Evolutionary conservation across 2,113 vertebrate species (phyloP).

Genomic region (Mus pahari): DNA sequence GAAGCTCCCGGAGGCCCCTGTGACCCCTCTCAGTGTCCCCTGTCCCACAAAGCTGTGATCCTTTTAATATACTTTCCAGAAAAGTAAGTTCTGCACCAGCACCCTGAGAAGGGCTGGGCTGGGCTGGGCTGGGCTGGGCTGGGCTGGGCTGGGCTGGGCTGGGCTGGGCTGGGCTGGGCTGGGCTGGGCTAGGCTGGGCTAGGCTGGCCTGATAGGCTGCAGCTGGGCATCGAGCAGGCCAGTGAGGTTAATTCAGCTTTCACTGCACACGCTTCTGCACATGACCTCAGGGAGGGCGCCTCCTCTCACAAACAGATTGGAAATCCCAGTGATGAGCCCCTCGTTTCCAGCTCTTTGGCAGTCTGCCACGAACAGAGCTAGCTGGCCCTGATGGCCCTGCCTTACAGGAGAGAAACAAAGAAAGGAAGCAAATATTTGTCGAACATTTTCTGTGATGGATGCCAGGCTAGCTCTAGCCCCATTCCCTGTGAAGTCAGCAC

Average conservation of each 20-base stretch:
- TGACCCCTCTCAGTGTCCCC: not conserved
- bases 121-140: not conserved
- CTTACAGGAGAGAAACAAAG: conserved; percentile 30
- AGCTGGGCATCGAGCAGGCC: not conserved
- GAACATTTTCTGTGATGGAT: not conserved
- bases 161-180: not conserved
- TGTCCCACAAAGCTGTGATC: not conserved
- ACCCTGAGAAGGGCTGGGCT: not conserved
- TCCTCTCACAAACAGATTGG: conserved; percentile 38
- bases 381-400: conserved; percentile 34
- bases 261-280: not conserved
- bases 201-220: not conserved
- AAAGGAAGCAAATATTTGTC: conserved; percentile 49
- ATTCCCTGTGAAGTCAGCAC: not conserved
- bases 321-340: conserved; percentile 65
- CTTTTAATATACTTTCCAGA: not conserved
- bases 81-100: not conserved
- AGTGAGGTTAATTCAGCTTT: conserved; percentile 57
- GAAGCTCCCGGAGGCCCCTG: not conserved
- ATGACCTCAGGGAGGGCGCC: not conserved
- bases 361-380: conserved; percentile 1
- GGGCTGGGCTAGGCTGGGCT: not conserved
- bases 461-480: not conserved
- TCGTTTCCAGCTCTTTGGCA: conserved; percentile 66
- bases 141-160: not conserved